A percentile compares a stretch with the other conserved stretches of the same genome.
phyloP scores from a whole-genome alignment of 2,797 vertebrate genomes.

The Etheostoma nigrum region DNA sequence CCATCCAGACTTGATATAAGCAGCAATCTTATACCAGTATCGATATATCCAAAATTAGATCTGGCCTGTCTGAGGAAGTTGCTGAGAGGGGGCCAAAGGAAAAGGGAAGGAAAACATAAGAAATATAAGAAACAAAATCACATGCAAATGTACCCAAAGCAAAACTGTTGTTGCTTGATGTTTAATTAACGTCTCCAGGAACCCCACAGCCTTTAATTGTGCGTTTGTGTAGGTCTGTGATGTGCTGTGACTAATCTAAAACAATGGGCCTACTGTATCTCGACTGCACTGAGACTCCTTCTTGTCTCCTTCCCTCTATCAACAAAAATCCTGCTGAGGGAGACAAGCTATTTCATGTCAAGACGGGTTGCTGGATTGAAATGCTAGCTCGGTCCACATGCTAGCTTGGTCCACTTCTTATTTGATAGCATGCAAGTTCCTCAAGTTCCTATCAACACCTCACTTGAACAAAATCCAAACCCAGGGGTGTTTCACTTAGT shows the following conservation, averaged over 20 bases:
- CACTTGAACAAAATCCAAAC: conserved; percentile 40
- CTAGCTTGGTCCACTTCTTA: neutral
- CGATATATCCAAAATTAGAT: conserved; percentile 47
- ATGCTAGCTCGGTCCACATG: neutral
- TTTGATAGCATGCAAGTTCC: conserved; percentile 20
- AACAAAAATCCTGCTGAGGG: conserved; percentile 37
- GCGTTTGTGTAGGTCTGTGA: conserved; percentile 72
- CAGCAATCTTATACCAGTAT: conserved; percentile 43
- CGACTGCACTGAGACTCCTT: conserved; percentile 46
- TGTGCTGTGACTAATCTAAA: conserved; percentile 76
- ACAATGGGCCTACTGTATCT: conserved; percentile 68
- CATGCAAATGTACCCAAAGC: conserved; percentile 4
- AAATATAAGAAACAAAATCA: conserved; percentile 5
- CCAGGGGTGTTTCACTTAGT: conserved; percentile 26
- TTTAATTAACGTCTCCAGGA: conserved; percentile 74
- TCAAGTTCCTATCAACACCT: conserved; percentile 21
- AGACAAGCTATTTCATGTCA: conserved; percentile 54
- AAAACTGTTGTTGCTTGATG: conserved; percentile 54
- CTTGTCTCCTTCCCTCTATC: conserved; percentile 53
- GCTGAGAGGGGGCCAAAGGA: conserved; percentile 22
- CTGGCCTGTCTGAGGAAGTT: conserved; percentile 24
- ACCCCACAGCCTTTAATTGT: conserved; percentile 71
- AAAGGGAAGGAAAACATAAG: neutral
- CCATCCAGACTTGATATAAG: conserved; percentile 33
- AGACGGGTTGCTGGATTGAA: conserved; percentile 29